A percentile compares a stretch with the other conserved stretches of the same genome.
Conservation (phyloP, 2,113 vertebrate genomes). For the Sceloporus tristichus region DNA sequence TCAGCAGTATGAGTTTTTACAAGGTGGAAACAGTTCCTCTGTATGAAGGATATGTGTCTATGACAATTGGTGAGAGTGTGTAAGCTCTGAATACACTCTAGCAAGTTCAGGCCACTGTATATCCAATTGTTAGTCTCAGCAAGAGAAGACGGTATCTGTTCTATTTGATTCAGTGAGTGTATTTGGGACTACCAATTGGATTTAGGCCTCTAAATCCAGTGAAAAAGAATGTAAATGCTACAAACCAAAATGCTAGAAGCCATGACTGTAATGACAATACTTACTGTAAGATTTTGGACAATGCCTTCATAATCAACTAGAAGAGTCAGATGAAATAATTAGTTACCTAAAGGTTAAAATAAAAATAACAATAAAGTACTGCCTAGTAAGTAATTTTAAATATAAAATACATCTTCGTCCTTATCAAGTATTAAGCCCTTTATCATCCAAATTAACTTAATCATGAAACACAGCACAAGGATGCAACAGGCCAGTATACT, state of each 20-base stretch:
- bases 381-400: conserved; percentile 6
- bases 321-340: conserved; percentile 77
- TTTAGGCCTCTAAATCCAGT: not conserved
- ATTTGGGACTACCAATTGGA: not conserved
- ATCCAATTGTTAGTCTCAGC: too few relatives aligned
- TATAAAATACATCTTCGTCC: not conserved
- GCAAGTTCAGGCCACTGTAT: not conserved
- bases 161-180: too few relatives aligned
- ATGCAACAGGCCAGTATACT: not conserved
- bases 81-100: not conserved
- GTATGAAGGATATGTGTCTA: not conserved
- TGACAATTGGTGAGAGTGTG: not conserved
- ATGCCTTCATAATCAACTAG: conserved; percentile 91
- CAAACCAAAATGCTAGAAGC: conserved; percentile 18
- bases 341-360: conserved; percentile 66
- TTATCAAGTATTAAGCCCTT: not conserved
- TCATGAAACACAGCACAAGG: not conserved
- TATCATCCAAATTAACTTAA: not conserved
- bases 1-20: not conserved
- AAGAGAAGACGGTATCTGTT: too few relatives aligned
- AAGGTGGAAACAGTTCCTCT: not conserved
- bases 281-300: conserved; percentile 93
- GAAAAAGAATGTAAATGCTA: not conserved
- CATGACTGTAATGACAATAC: conserved; percentile 59
- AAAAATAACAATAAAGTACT: conserved; percentile 54